Evolutionary conservation across 2,113 vertebrate species (phyloP).

Genomic region (Eolophus roseicapilla): DNA sequence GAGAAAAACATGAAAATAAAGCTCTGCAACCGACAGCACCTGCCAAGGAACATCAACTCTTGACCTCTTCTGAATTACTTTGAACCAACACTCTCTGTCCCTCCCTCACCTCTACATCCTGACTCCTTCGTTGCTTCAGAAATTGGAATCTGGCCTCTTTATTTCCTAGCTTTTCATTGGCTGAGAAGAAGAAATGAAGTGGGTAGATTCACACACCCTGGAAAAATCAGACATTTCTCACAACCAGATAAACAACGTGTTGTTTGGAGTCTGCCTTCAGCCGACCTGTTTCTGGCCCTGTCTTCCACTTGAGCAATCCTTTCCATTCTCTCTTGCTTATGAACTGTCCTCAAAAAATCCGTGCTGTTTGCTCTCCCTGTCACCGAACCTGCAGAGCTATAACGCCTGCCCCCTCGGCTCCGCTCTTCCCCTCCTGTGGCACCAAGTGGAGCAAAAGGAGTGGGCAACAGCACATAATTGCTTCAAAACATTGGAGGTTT

Average conservation of each 20-base stretch:
- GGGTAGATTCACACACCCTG: background rate
- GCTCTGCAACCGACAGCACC: background rate
- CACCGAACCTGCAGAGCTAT: background rate
- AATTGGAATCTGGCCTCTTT: background rate
- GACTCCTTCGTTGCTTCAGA: background rate
- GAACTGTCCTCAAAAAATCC: background rate
- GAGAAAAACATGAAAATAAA: conserved; percentile 1
- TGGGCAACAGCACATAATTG: background rate
- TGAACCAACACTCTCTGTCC: background rate
- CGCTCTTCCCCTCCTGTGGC: background rate
- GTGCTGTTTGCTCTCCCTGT: background rate
- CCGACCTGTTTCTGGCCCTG: background rate
- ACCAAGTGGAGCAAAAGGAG: background rate
- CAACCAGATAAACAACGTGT: background rate
- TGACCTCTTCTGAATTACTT: background rate
- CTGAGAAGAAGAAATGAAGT: background rate
- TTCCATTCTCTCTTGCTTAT: background rate
- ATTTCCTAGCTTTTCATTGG: background rate
- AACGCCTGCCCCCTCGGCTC: background rate
- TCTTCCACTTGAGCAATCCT: background rate
- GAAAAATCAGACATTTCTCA: background rate
- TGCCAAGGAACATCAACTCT: background rate
- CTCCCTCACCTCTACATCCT: background rate
- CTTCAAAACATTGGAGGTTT: background rate
- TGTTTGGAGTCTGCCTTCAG: background rate